Base-by-base conservation (phyloP, 2,797 vertebrate species). In the Echiichthys vipera region DNA sequence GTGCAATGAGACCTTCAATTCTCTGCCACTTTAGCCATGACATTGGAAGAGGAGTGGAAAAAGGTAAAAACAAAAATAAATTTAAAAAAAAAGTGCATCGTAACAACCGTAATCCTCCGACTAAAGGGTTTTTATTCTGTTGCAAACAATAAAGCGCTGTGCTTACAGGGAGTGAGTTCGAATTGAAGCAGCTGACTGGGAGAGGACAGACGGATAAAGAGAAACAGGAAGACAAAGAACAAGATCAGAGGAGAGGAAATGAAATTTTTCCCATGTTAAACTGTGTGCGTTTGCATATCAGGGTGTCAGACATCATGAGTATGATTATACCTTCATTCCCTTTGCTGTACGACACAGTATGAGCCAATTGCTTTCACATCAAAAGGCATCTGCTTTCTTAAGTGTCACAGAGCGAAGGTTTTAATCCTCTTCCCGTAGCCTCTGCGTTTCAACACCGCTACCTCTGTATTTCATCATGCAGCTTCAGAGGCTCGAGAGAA, bases 391-490 rank as follows among this genome's bases (percentile, higher is more conserved):
- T 65, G 81, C 77, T 76, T 84, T 80, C 51, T 36, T 58, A 53
- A 49, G 80, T 73, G 78, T 76, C 73, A 81, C 50, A 71, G 55
- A 75, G 75, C 17, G 18, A 66, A 70, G 61, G 70, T 85, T 90
- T 87, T 84, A 87, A 86, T 88, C 84, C 80, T 62, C 20, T 43
- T 77, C 15, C 73, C 29, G 20, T 51, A 69, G 66, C 65, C 56
- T 66, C 56, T 49, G 63, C 7, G 25, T 66, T 65, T 78, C 50
- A 1, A 65, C 20, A n/a, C 67, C 22, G 65, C 70, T 80, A 88
- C 81, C 81, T 83, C 76, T 37, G 25, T 45, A 70, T 91, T 90
- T 88, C 90, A 89, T 89, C 87, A 88, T 49, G 71, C 77, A 69
- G 65, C 75, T 78, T 78, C 78, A 68, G 53, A 77, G 78, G 42